Evolutionary conservation across 1,140 invertebrate species (phyloP).

Genomic region (Orchestia grillus): DNA sequence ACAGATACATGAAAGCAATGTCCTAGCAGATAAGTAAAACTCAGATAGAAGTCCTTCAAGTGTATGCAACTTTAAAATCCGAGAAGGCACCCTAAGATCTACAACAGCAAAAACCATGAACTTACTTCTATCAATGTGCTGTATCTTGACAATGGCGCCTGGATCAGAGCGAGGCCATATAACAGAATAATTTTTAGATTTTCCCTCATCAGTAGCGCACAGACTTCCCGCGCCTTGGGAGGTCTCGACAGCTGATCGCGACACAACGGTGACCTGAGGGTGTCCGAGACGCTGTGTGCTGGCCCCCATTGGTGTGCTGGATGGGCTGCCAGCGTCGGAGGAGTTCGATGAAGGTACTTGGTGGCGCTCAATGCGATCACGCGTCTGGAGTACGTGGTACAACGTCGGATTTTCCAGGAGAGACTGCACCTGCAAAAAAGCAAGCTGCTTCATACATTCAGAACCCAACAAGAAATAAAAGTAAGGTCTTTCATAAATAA

Average conservation of each 20-base stretch:
- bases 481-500: too few relatives aligned
- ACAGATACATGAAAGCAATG: too few relatives aligned
- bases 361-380: conserved; percentile 13
- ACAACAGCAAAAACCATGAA: not conserved
- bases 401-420: conserved; percentile 35
- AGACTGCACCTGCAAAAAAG: conserved; percentile 36
- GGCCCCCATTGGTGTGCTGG: not conserved
- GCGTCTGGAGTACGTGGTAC: conserved; percentile 38
- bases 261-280: not conserved
- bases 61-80: not conserved
- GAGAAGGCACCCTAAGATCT: not conserved
- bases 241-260: not conserved
- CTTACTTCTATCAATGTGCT: not conserved
- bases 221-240: not conserved
- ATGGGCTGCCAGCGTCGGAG: not conserved
- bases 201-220: not conserved
- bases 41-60: not conserved
- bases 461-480: not conserved
- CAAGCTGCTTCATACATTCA: not conserved
- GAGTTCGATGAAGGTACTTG: not conserved
- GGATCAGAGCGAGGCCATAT: conserved; percentile 18
- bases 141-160: not conserved
- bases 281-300: not conserved
- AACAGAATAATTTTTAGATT: not conserved
- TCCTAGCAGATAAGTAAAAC: not conserved